Base-by-base conservation (phyloP, 37 sponge, comb jelly and placozoan genomes). In the Hexactinellida sp. region DNA sequence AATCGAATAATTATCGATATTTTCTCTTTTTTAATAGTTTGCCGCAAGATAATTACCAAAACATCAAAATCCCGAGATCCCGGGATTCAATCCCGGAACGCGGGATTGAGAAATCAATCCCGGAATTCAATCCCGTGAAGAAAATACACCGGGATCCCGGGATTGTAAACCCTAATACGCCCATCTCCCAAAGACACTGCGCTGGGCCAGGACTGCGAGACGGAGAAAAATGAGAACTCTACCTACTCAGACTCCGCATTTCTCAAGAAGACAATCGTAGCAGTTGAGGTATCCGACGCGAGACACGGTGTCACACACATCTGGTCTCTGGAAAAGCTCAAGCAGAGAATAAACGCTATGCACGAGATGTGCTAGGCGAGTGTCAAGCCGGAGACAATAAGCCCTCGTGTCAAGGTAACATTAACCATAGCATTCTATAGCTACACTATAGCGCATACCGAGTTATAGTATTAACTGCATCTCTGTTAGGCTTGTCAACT, bases 271-370 rank as follows among this genome's bases (percentile, higher is more conserved):
- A 90, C 95, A 0, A 37, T 94, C 0, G 90, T 94, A 54, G 92
- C 89, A 0, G 89, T 95, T 39, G 95, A 91, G 63, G 93, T 95
- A 36, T 91, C 86, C 24, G 93, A 95, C 82, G 83, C 88, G 28
- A 89, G 88, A 35, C 90, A 91, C 85, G 93, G 93, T 24, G 89
- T 89, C 37, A 91, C 92, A n/a, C 91, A 92, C 37, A 23, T 91
- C 32, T 95, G 95, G 95, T 95, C 95, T 0, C 35, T 92, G 34
- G 85, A 87, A 54, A 95, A 95, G 39, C 76, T 95, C 88, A 92
- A 92, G 37, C 93, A 92, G 82, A 63, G 92, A 71, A 21, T 95
- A 38, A 30, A 36, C n/a, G 86, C 71, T 0, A 95, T 95, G 95
- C 54, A 90, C 19, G 85, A 83, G 51, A 1, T 92, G 83, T 91